Evolutionary conservation across 2,113 vertebrate species (phyloP), one percentile per base, ranked within the genome.

Genomic region (Clarias magur): DNA sequence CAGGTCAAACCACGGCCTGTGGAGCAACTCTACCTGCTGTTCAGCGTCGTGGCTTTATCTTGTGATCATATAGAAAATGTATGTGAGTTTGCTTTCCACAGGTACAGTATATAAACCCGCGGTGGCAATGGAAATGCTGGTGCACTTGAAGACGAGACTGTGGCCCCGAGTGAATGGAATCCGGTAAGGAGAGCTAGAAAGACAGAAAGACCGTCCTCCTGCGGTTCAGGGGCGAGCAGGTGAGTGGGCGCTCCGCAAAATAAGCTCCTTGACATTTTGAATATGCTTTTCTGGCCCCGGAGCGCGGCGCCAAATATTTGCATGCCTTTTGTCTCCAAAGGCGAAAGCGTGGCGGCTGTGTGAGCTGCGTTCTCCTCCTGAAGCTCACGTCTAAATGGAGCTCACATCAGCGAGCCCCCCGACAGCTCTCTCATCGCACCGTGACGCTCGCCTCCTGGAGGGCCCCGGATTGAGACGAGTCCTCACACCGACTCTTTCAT

Each of bases 391-490:
- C 92, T 94, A 94, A 94, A 92, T 91, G 89, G 92, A 91, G 91
- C 92, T 94, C 92, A 93, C 92, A 93, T 93, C 93, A 93, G 88
- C 73, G n/a, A 89, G 92, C 92, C 92, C 92, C 94, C 93, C 91
- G 94, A 94, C 72, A 93, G 88, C 91, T 88, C 88, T 88, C 87
- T 85, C 88, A 89, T 90, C 89, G 80, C 88, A 86, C 83, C 87
- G 85, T 92, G 92, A 91, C 85, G 87, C 91, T 89, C 54, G 4
- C 92, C 94, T 93, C 94, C 94, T 93, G 93, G 93, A 93, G 93
- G 92, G 93, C 86, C 89, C 86, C 86, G 88, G 93, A 94, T 93
- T 91, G 93, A 94, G 94, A 91, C 92, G 93, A 88, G 89, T 80
- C 73, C 90, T 85, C 91, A 93, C 91, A 88, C 91, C 85, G 82